phyloP scores from a whole-genome alignment of 53 echinoderm and acorn worm genomes.

The Mesocentrotus franciscanus region DNA sequence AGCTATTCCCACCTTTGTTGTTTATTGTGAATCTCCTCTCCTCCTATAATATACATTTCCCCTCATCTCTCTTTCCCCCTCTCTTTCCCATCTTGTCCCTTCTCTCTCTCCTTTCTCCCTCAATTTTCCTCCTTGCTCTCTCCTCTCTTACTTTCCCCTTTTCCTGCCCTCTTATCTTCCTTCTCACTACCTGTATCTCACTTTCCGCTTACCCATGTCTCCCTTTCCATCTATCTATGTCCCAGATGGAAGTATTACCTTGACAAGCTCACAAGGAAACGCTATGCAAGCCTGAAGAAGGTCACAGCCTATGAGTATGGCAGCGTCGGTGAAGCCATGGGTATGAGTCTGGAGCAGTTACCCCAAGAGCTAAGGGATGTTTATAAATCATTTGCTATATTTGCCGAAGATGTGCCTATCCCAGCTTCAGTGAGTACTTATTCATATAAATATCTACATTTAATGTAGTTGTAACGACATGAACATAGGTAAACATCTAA shows the following conservation, averaged over 20 bases:
- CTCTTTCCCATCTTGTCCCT: background rate
- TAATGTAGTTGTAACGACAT: background rate
- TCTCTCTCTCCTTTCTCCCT: background rate
- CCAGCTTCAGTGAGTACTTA: constrained; percentile 78
- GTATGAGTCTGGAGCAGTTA: constrained; percentile 86
- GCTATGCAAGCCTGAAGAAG: constrained; percentile 83
- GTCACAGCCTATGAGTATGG: constrained; percentile 85
- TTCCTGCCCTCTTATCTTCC: background rate
- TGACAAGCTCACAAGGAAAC: constrained; percentile 77
- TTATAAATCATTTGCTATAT: constrained; percentile 87
- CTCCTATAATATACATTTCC: no score
- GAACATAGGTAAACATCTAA: background rate
- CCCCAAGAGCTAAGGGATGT: constrained; percentile 69
- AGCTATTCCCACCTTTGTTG: no score
- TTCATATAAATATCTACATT: background rate
- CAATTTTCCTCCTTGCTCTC: background rate
- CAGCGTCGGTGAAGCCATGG: constrained; percentile 91
- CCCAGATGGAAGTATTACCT: constrained; percentile 85
- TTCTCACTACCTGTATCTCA: background rate
- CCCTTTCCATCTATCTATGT: background rate
- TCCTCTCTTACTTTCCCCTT: background rate
- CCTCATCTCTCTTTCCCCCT: background rate
- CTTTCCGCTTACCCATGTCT: background rate
- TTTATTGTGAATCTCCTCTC: no score
- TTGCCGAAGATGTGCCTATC: constrained; percentile 81